Evolutionary conservation across 2,113 vertebrate genomes (phyloP), one percentile per base, ranked within the genome.

Genomic region (Phalacrocorax brasilianus): DNA sequence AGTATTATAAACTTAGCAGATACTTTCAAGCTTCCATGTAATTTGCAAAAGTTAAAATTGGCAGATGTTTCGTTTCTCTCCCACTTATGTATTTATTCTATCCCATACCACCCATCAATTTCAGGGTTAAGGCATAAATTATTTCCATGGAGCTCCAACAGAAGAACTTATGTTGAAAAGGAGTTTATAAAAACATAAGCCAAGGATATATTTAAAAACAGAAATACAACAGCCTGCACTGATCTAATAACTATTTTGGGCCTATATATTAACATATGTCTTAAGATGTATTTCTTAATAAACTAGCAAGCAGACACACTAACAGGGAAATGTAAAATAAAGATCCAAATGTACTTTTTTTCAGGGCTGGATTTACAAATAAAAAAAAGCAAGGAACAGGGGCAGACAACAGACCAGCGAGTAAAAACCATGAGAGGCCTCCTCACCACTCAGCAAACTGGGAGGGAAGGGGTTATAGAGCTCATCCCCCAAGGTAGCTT

Each of bases 61-160:
- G 93, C 96, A 97, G 94, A 95, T 93, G 91, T 94, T 96, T 97
- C 93, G 67, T 91, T 89, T 97, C 89, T 95, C 44, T 96, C 70
- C 47, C 74, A 90, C 77, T 85, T 83, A 61, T 0, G 2, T 95
- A 97, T 95, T 95, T 97, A 96, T 91, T 91, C 89, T 85, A 70
- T 93, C 84, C 91, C 91, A 76, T 59, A 81, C 95, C 66, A 79
- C 92, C 88, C 81, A 94, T 94, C 91, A 91, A 44, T 96, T 89
- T 86, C 94, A 89, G 71, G 13, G 55, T 65, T 94, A 96, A 93
- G 77, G 84, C 55, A 97, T 76, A 85, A 94, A 96, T 95, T 96
- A 95, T 77, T 91, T 97, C 91, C 71, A 83, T 12, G 22, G 86
- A 91, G 28, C 62, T 91, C 91, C 58, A 77, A 80, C n/a, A 89